A percentile compares a stretch with the other conserved stretches of the same genome.
phyloP scores from a whole-genome alignment of 2,113 vertebrate genomes.

The Heterotilapia buettikoferi region DNA sequence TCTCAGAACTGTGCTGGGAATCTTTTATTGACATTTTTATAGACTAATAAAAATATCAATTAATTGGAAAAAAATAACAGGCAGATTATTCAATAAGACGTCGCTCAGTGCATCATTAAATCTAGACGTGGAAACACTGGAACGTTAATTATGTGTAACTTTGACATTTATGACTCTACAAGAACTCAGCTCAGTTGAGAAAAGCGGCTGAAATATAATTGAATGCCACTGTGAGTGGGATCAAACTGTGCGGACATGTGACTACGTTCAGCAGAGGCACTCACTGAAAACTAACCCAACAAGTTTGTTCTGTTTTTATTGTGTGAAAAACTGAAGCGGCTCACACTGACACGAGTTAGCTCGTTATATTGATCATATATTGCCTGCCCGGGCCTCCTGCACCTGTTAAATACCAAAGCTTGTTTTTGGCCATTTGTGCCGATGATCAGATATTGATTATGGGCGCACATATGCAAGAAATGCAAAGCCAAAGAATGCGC shows the following conservation, averaged over 20 bases:
- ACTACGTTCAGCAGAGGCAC: neutral
- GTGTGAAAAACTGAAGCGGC: neutral
- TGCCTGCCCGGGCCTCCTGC: neutral
- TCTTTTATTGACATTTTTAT: neutral
- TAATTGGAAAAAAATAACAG: neutral
- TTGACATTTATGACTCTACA: neutral
- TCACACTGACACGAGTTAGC: accelerated
- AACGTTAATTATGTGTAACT: neutral
- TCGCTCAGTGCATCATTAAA: neutral
- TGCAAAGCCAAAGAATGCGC: neutral
- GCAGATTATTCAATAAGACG: neutral
- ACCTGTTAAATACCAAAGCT: neutral
- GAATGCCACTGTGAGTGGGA: neutral
- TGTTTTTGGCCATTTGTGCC: accelerated
- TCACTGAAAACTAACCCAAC: neutral
- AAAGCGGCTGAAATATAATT: neutral
- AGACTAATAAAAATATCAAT: neutral
- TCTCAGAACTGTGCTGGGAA: neutral
- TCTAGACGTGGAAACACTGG: neutral
- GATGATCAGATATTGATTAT: neutral
- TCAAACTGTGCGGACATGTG: no score
- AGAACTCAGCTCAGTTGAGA: neutral
- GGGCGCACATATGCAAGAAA: neutral
- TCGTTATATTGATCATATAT: neutral
- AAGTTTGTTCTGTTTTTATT: neutral